These are phyloP conservation scores for Bilobella aurantiaca DNA, from an alignment of 1,140 invertebrate species.

Conservation along the genomic window DNA sequence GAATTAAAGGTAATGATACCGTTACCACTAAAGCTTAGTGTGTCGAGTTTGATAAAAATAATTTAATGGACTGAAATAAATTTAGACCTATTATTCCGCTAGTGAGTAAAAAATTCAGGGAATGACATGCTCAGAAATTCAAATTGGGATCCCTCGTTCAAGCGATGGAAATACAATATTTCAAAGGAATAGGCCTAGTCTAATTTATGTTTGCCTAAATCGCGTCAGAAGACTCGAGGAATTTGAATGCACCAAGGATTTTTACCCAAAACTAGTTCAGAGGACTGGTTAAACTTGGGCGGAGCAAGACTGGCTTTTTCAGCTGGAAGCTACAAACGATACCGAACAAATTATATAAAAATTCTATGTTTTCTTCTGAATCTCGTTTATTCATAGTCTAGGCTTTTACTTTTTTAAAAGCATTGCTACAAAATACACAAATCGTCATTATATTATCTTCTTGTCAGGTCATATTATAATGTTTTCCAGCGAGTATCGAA, in stretches of 20 bases:
- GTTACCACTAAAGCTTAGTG: neutral
- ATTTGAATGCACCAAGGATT: neutral
- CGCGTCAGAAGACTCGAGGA: neutral
- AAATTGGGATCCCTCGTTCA: neutral
- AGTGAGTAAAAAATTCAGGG: neutral
- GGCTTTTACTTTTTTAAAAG: neutral
- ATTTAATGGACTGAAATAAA: neutral
- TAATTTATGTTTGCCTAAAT: neutral
- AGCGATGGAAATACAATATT: neutral
- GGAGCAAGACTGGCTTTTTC: neutral
- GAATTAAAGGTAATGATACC: too few relatives aligned
- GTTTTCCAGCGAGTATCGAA: neutral
- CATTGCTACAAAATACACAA: neutral
- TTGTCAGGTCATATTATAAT: too few relatives aligned
- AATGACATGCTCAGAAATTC: too few relatives aligned
- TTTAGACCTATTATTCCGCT: neutral
- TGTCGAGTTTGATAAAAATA: neutral
- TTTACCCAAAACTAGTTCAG: neutral
- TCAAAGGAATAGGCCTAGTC: neutral
- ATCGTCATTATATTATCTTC: neutral
- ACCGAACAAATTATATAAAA: neutral
- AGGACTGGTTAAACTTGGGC: neutral
- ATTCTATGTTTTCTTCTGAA: neutral
- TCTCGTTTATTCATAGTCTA: neutral
- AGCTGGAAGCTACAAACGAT: neutral